These are phyloP conservation scores for Deroplatys truncata DNA, from an alignment of 2,888 invertebrate species.

Conservation along the genomic window DNA sequence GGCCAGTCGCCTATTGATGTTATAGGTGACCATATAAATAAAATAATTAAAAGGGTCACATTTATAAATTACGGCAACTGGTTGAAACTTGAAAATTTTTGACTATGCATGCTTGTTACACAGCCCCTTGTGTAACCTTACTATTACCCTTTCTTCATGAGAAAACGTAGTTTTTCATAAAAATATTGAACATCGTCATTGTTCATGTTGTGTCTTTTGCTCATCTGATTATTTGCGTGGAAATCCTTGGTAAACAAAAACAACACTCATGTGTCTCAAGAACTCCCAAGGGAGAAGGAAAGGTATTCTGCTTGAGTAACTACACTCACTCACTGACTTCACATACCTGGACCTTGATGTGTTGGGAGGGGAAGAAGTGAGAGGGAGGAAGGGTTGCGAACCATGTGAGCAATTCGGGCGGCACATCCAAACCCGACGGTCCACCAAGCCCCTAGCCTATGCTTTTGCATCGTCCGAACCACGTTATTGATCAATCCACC, in stretches of 20 bases:
- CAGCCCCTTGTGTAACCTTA: too few species aligned
- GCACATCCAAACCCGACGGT: constrained; percentile 18
- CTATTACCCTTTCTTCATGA: too few species aligned
- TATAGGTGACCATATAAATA: too few species aligned
- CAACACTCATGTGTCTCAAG: not conserved
- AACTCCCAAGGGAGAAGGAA: not conserved
- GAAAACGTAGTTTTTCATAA: too few species aligned
- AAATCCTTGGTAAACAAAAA: not conserved
- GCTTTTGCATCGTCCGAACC: not conserved
- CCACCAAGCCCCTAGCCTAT: not conserved
- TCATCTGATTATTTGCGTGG: not conserved
- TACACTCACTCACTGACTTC: not conserved
- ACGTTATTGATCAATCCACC: constrained; percentile 1
- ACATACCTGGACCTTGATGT: constrained; percentile 17
- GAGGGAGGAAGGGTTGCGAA: not conserved
- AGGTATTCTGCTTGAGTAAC: constrained; percentile 13
- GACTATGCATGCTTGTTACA: too few species aligned
- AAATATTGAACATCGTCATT: too few species aligned
- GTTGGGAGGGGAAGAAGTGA: not conserved
- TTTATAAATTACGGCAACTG: too few species aligned
- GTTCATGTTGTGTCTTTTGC: too few species aligned
- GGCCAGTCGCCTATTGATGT: too few species aligned
- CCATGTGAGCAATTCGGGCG: constrained; percentile 18
- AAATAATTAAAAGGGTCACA: too few species aligned
- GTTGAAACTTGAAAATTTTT: too few species aligned